Base-by-base conservation (phyloP, 2,888 invertebrate genomes). In the Synanthedon andrenaeformis region DNA sequence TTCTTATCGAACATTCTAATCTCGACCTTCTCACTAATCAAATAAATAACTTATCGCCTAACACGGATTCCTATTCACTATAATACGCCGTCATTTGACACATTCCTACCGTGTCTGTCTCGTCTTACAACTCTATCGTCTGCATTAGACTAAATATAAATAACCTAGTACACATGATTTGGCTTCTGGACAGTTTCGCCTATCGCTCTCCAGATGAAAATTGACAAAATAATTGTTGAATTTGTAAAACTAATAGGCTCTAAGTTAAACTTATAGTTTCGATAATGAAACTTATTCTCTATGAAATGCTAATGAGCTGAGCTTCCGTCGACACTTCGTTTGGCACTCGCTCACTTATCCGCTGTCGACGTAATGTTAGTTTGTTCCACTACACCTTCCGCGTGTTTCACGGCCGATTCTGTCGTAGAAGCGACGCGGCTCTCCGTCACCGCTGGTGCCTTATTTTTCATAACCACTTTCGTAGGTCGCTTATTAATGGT, bases 21-120 rank as follows among this genome's bases (percentile, higher is more conserved):
- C 75, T 70, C 72, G 68, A 76, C 66, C 49, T 14, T 72, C 79
- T 82, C 81, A 79, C 85, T 82, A 82, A 71, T 72, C 72, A 81
- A 85, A 86, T 86, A 86, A 86, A 86, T 86, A 81, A 85, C 82
- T 84, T 83, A 84, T 59, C 55, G 52, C 42, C 71, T 74, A 73
- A 77, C 71, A 72, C 72, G 69, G 71, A 78, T 65, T 71, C 68
- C 76, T 75, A 66, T 64, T 65, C 66, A 69, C 64, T 64, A 60
- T 61, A 23, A 67, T 68, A 72, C 72, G 65, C 71, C 69, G 62
- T 72, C 72, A 74, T 75, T 78, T 78, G 79, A 79, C 79, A 80
- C 78, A 71, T 66, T 60, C 65, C 69, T 66, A 66, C 56, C 49
- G 49, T 17, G 49, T 8, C 49, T 12, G 17, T 23, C 49, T 19